A percentile compares a stretch with the other conserved stretches of the same genome.
phyloP scores from a whole-genome alignment of 37 sponge, comb jelly and placozoan species.

The Spongilla lacustris region DNA sequence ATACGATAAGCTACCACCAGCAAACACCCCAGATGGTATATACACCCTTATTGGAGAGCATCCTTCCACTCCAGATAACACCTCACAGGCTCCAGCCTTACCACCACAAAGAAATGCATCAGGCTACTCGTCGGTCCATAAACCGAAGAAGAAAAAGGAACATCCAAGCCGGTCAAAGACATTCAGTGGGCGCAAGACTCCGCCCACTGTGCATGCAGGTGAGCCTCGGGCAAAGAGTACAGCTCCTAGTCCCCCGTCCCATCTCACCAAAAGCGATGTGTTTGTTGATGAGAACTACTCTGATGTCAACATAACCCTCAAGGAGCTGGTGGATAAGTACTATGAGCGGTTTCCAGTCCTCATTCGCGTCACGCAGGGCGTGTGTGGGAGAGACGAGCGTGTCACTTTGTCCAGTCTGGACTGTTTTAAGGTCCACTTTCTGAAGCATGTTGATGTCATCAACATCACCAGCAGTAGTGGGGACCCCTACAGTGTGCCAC shows the following conservation, averaged over 20 bases:
- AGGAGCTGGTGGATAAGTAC: background rate
- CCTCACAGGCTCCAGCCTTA: background rate
- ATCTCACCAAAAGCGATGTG: too few species aligned
- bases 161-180: background rate
- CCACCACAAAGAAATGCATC: background rate
- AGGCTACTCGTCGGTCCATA: background rate
- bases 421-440: constrained; percentile 18
- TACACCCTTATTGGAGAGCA: background rate
- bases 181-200: constrained; percentile 1
- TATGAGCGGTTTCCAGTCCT: constrained; percentile 27
- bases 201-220: background rate
- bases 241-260: background rate
- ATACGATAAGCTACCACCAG: background rate
- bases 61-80: background rate
- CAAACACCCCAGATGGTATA: background rate
- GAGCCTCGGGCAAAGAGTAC: background rate
- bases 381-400: constrained; percentile 12
- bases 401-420: constrained; percentile 6
- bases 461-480: background rate
- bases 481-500: background rate
- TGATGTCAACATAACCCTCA: constrained; percentile 2
- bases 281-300: background rate
- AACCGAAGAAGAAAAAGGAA: background rate
- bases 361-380: constrained; percentile 36
- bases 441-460: constrained; percentile 10